Evolutionary conservation across 53 echinoderm and acorn worm genomes (phyloP), one percentile per base, ranked within the genome.

Genomic region (Astropecten irregularis): DNA sequence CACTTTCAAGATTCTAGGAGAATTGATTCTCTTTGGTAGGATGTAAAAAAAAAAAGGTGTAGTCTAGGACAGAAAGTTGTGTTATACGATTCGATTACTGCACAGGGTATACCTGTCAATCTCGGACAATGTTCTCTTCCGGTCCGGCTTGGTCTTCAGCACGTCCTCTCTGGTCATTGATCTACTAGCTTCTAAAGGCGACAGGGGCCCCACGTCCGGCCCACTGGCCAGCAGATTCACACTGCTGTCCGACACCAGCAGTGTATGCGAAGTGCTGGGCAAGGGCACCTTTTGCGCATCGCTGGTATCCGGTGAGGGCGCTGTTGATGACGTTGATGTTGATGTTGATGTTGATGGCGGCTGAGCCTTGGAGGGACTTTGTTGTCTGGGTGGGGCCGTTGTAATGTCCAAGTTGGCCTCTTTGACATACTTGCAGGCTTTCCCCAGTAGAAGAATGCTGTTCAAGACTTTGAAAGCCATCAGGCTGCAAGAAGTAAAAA

Each of bases 381-480:
- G 6, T 6, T 6, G 11, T 6, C 39, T 67, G 62, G 53, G 68
- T 38, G 77, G 65, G 10, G 60, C 47, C 9, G 66, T 18, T 49
- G 76, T 70, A 18, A 90, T 86, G 33, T 83, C 83, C 18, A 92
- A 76, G 23, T 90, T 83, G 13, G 69, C 83, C 27, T 85, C 50
- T 57, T 87, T 90, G 30, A 85, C 93, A 26, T 91, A 90, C 47
- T 77, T 40, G 58, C 84, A 84, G 29, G 92, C 94, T 46, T 95
- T 92, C 15, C 95, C 97, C 48, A 97, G 71, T 11, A 95, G 83
- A 2, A 94, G 82, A 33, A 97, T 95, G 60, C 94, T 97, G 52
- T 84, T 88, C 19, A 97, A 77, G 13, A 97, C 85, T 68, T 97
- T 94, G 66, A 90, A 85, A 33, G 86, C 92, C n/a, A 73, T 60